phyloP scores from a whole-genome alignment of 2,113 vertebrate species.

The Muscicapa adusta region DNA sequence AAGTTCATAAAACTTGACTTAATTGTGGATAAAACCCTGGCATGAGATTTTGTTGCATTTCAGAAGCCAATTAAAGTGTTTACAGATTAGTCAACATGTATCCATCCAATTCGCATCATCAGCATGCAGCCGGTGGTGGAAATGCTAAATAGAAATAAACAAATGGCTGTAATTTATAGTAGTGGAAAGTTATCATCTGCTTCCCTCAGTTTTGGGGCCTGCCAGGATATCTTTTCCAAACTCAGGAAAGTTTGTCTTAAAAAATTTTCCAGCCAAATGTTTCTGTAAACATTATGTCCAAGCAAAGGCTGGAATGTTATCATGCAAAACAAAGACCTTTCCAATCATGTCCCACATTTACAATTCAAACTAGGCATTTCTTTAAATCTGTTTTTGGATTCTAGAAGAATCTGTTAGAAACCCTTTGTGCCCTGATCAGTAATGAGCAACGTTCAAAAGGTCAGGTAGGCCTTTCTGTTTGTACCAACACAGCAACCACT shows the following conservation, averaged over 20 bases:
- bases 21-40: slow-evolving; percentile 38
- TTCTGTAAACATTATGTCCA: neutral
- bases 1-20: slow-evolving; percentile 53
- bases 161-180: slow-evolving; percentile 12
- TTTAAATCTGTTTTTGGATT: neutral
- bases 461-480: neutral
- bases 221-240: neutral
- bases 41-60: neutral
- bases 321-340: neutral
- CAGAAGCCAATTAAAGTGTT: slow-evolving; percentile 51
- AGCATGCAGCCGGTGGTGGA: neutral
- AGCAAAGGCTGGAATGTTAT: neutral
- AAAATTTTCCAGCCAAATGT: neutral
- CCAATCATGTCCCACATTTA: neutral
- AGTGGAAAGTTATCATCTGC: neutral
- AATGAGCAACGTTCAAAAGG: neutral
- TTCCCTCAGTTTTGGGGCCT: neutral
- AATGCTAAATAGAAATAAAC: slow-evolving; percentile 35
- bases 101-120: slow-evolving; percentile 1
- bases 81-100: slow-evolving; percentile 52
- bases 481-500: neutral
- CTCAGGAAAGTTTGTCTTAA: neutral
- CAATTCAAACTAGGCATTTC: neutral
- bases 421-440: neutral
- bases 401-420: neutral